phyloP scores from a whole-genome alignment of 2,113 vertebrate species.

The Sylvia atricapilla region DNA sequence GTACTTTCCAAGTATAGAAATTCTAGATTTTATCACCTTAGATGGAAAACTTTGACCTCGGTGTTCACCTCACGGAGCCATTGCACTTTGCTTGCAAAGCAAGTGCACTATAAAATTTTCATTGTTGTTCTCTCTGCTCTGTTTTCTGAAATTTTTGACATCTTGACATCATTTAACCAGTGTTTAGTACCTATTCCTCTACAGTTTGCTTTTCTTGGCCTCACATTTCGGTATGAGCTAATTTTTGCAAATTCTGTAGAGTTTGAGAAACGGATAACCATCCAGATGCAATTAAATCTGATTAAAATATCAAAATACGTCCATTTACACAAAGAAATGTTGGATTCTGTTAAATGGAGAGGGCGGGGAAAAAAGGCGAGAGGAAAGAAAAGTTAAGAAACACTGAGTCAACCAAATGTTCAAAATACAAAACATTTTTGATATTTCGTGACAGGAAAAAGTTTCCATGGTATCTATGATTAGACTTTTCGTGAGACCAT shows the following conservation, averaged over 20 bases:
- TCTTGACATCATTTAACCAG: neutral
- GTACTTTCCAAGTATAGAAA: neutral
- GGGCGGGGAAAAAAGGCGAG: fast-evolving
- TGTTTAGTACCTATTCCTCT: neutral
- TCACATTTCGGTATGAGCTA: neutral
- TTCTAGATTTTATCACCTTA: neutral
- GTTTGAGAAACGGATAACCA: neutral
- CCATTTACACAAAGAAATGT: neutral
- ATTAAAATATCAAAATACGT: neutral
- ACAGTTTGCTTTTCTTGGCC: neutral
- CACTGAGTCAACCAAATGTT: neutral
- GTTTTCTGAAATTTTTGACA: neutral
- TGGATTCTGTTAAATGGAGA: neutral
- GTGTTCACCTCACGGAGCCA: neutral
- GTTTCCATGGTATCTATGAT: neutral
- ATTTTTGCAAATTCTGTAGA: neutral
- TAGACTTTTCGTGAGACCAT: neutral
- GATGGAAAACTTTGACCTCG: neutral
- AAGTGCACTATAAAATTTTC: neutral
- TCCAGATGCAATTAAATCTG: neutral
- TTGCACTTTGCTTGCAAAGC: neutral
- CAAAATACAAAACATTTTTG: neutral
- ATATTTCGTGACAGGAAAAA: neutral
- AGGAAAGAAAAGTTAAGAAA: neutral
- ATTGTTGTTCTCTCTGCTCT: neutral